Evolutionary conservation across 2,888 invertebrate genomes (phyloP), one percentile per base, ranked within the genome.

Genomic region (Aspidiotus destructor): DNA sequence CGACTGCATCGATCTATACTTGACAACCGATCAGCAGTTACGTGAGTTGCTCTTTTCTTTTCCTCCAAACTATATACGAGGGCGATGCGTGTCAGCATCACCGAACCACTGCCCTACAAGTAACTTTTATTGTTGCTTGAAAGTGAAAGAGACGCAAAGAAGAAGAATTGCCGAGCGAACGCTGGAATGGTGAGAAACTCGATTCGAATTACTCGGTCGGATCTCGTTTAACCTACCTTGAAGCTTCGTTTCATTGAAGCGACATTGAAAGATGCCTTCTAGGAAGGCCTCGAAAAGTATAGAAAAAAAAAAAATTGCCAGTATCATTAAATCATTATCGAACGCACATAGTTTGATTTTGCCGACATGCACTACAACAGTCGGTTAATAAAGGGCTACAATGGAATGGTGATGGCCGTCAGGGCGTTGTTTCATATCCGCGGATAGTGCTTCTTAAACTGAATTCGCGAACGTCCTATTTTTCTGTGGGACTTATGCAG

Each of bases 221-320:
- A 28, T 28, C 53, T 62, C 62, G 52, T 62, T 62, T 62, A 52
- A 62, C 62, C 62, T 62, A 62, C 62, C 62, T 53, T 53, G 62
- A 53, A 62, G 62, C 62, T 62, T 41, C 52, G 52, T 28, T 62
- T 62, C 62, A 62, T 62, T 62, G 62, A 62, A 62, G 62, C 62
- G 62, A 62, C 62, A 62, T 62, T 62, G 62, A 62, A 62, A 62
- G 52, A 62, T 62, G 62, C 62, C 62, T 62, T 62, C 62, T 52
- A 62, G 62, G 62, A 52, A 62, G 62, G 62, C 62, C 62, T 62
- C 62, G 52, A 62, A 62, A 52, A 62, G 28, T 28, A 28, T 3
- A 62, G 53, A 62, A 48, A 62, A 62, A 62, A 62, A 53, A 62
- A 53, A 62, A 62, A 62, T 62, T 62, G 62, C 44, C 53, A 62